Evolutionary conservation across 2,797 vertebrate genomes (phyloP).

Genomic region (Dendrocincla tyrannina): DNA sequence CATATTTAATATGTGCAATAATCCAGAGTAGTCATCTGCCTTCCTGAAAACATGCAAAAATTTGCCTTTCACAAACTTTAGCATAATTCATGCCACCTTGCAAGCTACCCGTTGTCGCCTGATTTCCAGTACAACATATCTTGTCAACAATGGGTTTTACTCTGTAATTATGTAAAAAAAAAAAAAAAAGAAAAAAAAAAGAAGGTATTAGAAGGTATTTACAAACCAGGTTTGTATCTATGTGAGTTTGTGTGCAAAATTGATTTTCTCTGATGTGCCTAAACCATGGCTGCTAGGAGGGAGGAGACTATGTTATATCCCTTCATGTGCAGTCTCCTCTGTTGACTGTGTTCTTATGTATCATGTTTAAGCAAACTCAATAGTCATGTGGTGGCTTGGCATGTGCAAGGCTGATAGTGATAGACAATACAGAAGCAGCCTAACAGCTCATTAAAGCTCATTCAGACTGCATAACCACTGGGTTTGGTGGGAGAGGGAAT

Average conservation of each 20-base stretch:
- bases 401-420: neutral
- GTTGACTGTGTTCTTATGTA: neutral
- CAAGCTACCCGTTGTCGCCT: neutral
- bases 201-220: neutral
- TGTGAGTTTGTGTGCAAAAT: neutral
- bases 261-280: neutral
- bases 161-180: neutral
- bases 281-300: neutral
- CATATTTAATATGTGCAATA: neutral
- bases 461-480: neutral
- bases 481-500: neutral
- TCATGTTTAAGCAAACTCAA: neutral
- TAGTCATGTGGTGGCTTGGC: neutral
- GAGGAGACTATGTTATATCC: rapidly evolving
- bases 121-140: neutral
- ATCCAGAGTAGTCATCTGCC: neutral
- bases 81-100: neutral
- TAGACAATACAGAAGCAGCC: neutral
- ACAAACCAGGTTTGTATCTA: neutral
- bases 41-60: neutral
- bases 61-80: neutral
- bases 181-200: neutral
- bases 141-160: neutral
- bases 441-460: neutral
- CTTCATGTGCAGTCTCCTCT: neutral